Percentiles rank a stretch among this genome's conserved stretches.
Conservation (phyloP, 2,797 vertebrate genomes). For the Danio albolineatus region DNA sequence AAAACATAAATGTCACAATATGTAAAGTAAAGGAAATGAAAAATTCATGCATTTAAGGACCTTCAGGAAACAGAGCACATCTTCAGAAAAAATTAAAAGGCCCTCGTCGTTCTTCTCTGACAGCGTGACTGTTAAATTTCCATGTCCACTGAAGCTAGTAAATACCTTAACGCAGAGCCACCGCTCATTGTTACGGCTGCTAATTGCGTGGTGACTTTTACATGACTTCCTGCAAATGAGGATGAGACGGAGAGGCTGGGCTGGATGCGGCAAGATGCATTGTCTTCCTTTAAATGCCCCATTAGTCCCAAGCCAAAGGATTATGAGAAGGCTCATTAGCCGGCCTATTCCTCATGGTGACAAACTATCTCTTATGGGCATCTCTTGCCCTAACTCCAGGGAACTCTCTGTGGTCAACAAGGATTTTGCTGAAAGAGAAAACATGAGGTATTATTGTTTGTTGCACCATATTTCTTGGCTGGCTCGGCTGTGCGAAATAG, state of each 20-base stretch:
- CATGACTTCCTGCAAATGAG: constrained; percentile 84
- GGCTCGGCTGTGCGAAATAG: background rate
- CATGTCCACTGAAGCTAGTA: constrained; percentile 63
- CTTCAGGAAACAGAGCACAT: constrained; percentile 10
- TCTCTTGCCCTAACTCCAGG: constrained; percentile 68
- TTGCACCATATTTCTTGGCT: background rate
- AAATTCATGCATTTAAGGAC: constrained; percentile 29
- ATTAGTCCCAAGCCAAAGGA: constrained; percentile 81
- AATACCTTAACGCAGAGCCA: constrained; percentile 62
- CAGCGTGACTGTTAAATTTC: constrained; percentile 31
- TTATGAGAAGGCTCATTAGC: constrained; percentile 83
- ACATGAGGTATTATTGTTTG: constrained; percentile 5
- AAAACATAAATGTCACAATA: constrained; percentile 39
- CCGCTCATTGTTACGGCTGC: constrained; percentile 75
- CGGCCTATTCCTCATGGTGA: constrained; percentile 77
- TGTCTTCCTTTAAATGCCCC: constrained; percentile 82
- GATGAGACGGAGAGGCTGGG: constrained; percentile 77
- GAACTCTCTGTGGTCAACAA: constrained; percentile 72
- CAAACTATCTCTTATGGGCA: constrained; percentile 74
- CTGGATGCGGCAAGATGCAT: constrained; percentile 79
- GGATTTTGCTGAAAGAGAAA: constrained; percentile 54
- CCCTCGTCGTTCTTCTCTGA: background rate
- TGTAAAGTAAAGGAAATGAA: constrained; percentile 30
- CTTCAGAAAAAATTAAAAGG: constrained; percentile 2
- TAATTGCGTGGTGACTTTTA: constrained; percentile 83